Evolutionary conservation across 1,140 invertebrate species (phyloP).

Genomic region (Leguminivora glycinivorella): DNA sequence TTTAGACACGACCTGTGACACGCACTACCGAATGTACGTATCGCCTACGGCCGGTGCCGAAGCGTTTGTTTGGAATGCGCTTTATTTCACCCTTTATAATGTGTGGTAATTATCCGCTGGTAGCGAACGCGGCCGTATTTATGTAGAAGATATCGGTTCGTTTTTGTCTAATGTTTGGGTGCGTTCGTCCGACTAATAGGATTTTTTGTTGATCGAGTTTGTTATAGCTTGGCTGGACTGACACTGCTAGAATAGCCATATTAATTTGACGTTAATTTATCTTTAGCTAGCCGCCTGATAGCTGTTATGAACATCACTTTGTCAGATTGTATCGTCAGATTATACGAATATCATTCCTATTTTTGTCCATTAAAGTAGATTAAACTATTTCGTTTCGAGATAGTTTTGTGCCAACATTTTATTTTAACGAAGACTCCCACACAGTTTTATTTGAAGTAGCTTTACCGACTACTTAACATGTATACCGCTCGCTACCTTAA

Average conservation of each 20-base stretch:
- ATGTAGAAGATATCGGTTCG: slow-evolving; percentile 40
- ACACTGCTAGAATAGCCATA: slow-evolving; percentile 9
- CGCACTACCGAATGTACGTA: slow-evolving; percentile 69
- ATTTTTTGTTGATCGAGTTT: slow-evolving; percentile 51
- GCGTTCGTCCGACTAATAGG: slow-evolving; percentile 62
- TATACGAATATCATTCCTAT: neutral
- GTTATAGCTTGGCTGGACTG: neutral
- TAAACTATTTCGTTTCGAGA: neutral
- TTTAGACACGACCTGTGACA: slow-evolving; percentile 75
- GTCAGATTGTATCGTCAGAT: slow-evolving; percentile 22
- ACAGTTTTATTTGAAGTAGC: neutral
- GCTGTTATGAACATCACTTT: slow-evolving; percentile 25
- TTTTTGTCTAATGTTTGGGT: slow-evolving; percentile 62
- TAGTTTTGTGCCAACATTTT: slow-evolving; percentile 6
- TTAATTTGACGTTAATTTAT: slow-evolving; percentile 29
- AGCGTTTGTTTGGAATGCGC: slow-evolving; percentile 60
- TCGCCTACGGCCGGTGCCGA: slow-evolving; percentile 36
- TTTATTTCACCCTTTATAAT: slow-evolving; percentile 71
- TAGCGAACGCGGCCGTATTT: slow-evolving; percentile 48
- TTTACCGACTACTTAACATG: neutral
- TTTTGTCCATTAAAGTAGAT: slow-evolving; percentile 15
- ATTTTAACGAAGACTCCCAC: neutral
- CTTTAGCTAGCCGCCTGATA: slow-evolving; percentile 20
- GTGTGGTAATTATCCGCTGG: slow-evolving; percentile 62
- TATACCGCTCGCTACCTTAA: neutral